Conservation (phyloP, 2,113 vertebrate genomes). For the Phaetusa simplex region DNA sequence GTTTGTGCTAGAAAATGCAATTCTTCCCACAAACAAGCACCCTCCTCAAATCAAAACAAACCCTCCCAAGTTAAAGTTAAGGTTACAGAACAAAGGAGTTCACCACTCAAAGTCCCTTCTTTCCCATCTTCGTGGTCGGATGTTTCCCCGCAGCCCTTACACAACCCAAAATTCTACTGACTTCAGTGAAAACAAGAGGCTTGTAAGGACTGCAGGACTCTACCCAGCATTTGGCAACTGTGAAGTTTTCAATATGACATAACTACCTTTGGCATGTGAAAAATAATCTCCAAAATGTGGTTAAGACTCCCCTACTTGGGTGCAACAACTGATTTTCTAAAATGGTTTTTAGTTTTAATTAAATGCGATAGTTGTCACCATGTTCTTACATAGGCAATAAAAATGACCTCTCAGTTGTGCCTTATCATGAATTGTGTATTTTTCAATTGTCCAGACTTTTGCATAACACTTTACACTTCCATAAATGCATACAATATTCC, state of each 20-base stretch:
- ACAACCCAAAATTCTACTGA: neutral
- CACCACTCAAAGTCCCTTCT: neutral
- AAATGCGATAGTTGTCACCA: neutral
- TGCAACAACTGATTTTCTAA: neutral
- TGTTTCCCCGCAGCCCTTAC: rapidly evolving
- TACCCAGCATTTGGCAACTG: neutral
- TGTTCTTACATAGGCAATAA: neutral
- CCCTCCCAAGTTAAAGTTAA: neutral
- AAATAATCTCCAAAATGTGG: neutral
- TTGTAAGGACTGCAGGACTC: neutral
- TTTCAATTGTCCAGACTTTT: neutral
- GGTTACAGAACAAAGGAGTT: constrained; percentile 5
- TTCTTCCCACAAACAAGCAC: neutral
- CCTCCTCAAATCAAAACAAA: constrained; percentile 3
- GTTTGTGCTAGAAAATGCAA: neutral
- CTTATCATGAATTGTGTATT: neutral
- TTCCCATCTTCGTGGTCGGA: rapidly evolving
- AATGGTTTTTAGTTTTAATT: neutral
- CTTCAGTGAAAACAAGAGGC: neutral
- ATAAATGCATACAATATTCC: neutral
- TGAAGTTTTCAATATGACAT: neutral
- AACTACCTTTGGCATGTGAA: neutral
- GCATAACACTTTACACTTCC: neutral
- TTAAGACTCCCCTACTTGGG: neutral
- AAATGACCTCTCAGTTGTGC: neutral